Conservation (phyloP, 2,888 invertebrate species). For the Drosophila testacea region DNA sequence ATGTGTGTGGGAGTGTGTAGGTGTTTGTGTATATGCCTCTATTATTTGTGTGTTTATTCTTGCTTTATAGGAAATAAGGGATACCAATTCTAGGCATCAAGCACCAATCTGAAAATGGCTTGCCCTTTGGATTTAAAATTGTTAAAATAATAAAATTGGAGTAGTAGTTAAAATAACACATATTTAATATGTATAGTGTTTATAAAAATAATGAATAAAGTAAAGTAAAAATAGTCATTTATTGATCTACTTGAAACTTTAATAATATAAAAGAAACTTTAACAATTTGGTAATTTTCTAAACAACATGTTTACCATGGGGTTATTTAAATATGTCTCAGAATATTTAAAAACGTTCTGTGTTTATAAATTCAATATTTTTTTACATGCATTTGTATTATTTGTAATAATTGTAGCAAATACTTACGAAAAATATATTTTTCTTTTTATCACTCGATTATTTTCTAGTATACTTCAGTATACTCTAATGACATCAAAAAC, state of each 20-base stretch:
- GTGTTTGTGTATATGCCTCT: constrained; percentile 2
- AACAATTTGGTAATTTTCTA: too few species aligned
- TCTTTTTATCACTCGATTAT: not conserved
- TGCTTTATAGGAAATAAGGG: constrained; percentile 29
- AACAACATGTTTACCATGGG: too few species aligned
- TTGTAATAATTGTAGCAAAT: not conserved
- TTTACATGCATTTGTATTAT: not conserved
- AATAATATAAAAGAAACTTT: too few species aligned
- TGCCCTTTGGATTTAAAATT: constrained; percentile 2
- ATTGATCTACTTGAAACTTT: too few species aligned
- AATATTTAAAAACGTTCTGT: too few species aligned
- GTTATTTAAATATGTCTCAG: too few species aligned
- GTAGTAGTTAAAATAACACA: not conserved
- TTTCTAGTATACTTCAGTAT: not conserved
- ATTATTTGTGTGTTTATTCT: constrained; percentile 23
- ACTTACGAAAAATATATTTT: too few species aligned
- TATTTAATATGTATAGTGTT: not conserved
- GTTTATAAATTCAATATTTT: not conserved
- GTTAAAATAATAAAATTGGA: not conserved
- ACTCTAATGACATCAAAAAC: constrained; percentile 52
- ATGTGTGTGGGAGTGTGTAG: not conserved
- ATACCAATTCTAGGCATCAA: constrained; percentile 5
- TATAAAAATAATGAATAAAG: too few species aligned
- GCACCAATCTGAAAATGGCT: not conserved
- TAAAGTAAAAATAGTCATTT: too few species aligned